Evolutionary conservation across 1,140 invertebrate species (phyloP), one percentile per base, ranked within the genome.

Genomic region (Tetramorium simillimum): DNA sequence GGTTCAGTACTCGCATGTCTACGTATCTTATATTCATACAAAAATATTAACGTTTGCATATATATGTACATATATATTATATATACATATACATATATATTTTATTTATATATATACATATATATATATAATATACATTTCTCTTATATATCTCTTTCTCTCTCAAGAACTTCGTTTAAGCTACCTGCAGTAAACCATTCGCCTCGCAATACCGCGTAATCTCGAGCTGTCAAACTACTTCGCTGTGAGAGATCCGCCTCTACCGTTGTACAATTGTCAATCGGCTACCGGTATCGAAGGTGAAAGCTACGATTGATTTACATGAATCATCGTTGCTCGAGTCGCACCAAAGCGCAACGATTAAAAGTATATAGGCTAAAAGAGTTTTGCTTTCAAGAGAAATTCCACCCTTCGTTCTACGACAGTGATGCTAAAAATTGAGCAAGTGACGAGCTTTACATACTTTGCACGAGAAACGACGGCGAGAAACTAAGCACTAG

Each of bases 1-100:
- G 93, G 93, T 94, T 91, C 93, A 94, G 93, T 94, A 94, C 93
- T 93, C 92, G 91, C 91, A 94, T 89, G 91, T 89, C 91, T 93
- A 93, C 88, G 91, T 89, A 88, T 88, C 88, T 91, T 88, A 89
- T 90, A 77, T 92, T 88, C 91, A 92, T 94, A 94, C 91, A 94
- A 94, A 94, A 94, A 94, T 94, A 93, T 90, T 92, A 92, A 93
- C 86, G 85, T 92, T 92, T 91, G 88, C 92, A 91, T 90, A 87
- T 91, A 92, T 92, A 51, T 67, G 33, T 33, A 84, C 43, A 60
- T 24, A 43, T 63, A 76, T 85, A 63, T 88, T 89, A 51, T 87
- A 46, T 46, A 85, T 43, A 62, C 28, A 43, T 63, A 63, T 43
- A 85, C 49, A 62, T 40, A 43, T 63, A 63, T 85, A 49, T 86